Percentiles rank a stretch among this genome's conserved stretches.
Conservation (phyloP, 2,797 vertebrate genomes). For the Acipenser oxyrinchus region DNA sequence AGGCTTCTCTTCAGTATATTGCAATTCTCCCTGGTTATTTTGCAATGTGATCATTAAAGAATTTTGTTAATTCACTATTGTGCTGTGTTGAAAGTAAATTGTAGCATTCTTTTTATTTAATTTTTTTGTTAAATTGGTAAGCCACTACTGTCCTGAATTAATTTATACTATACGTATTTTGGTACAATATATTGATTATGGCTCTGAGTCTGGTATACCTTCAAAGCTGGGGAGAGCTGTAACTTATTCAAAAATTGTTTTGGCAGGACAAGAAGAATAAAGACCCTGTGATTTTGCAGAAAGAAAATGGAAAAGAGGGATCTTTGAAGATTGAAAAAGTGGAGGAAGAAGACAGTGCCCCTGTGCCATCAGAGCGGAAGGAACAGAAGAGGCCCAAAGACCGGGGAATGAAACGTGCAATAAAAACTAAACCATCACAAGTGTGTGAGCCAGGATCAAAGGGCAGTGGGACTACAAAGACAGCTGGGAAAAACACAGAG, state of each 20-base stretch:
- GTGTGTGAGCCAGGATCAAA: conserved; percentile 22
- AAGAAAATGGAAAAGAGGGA: conserved; percentile 63
- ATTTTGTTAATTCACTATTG: neutral
- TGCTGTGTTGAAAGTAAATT: neutral
- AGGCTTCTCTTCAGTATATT: neutral
- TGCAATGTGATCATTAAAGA: conserved; percentile 9
- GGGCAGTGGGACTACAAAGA: conserved; percentile 21
- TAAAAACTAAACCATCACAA: conserved; percentile 61
- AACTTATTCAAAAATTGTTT: conserved; percentile 7
- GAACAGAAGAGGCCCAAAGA: conserved; percentile 66
- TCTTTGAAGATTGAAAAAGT: conserved; percentile 33
- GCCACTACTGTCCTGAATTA: too few species aligned
- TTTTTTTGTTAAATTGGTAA: too few species aligned
- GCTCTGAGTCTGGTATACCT: too few species aligned
- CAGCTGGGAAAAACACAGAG: conserved; percentile 47
- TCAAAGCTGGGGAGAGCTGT: too few species aligned
- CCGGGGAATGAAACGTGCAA: conserved; percentile 52
- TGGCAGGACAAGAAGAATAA: conserved; percentile 68
- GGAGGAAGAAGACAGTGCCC: conserved; percentile 34
- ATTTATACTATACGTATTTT: too few species aligned
- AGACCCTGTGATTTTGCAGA: conserved; percentile 43
- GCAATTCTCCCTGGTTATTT: neutral
- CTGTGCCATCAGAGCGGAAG: conserved; percentile 25
- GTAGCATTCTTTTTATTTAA: neutral
- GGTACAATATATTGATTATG: too few species aligned